A percentile compares a stretch with the other conserved stretches of the same genome.
These are phyloP conservation scores for Megaceryle maxima DNA, from an alignment of 2,113 vertebrate species.

Conservation along the genomic window DNA sequence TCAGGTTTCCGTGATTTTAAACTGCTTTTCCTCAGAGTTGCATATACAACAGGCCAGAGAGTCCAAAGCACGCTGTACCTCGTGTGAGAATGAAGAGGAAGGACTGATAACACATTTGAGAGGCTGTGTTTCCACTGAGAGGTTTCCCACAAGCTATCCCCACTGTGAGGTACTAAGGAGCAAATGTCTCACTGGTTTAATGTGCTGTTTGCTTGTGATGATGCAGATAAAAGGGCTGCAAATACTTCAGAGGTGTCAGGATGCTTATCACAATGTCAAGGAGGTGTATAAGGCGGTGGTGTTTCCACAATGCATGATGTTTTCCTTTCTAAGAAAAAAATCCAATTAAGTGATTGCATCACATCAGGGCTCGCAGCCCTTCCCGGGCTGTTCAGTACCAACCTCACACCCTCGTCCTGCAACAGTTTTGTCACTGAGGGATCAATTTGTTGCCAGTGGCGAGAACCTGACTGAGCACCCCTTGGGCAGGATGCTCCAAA, in stretches of 20 bases:
- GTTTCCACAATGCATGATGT: no score
- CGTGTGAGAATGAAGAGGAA: neutral
- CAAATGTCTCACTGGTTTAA: neutral
- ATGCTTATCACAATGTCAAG: no score
- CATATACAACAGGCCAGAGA: neutral
- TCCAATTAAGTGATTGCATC: rapidly evolving
- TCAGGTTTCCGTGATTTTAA: neutral
- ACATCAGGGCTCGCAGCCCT: neutral
- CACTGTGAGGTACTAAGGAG: neutral
- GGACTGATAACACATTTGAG: neutral
- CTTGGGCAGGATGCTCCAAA: neutral
- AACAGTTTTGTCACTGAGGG: rapidly evolving
- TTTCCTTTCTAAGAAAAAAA: neutral
- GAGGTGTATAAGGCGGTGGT: no score
- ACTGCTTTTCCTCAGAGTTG: neutral
- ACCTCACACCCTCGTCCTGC: neutral
- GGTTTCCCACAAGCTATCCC: neutral
- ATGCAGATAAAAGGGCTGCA: neutral
- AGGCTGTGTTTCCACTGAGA: neutral
- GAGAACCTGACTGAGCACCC: neutral
- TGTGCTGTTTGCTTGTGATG: neutral
- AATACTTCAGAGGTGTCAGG: neutral
- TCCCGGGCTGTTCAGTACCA: neutral
- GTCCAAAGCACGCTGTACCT: rapidly evolving
- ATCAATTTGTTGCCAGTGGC: rapidly evolving